Conservation (phyloP, 1,140 invertebrate genomes). For the Conopomorpha cramerella region DNA sequence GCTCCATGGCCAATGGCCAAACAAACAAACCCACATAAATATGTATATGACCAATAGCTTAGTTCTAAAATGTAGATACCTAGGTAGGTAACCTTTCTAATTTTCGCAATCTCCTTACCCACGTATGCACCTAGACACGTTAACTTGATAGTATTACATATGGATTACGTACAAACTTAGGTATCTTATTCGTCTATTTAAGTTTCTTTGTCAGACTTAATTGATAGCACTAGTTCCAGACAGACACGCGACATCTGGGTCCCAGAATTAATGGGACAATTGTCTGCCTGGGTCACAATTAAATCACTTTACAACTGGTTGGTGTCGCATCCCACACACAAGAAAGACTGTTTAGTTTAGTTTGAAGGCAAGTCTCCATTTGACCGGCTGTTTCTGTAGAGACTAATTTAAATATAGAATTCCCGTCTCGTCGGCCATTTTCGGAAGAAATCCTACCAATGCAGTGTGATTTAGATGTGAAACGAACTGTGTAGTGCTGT, state of each 20-base stretch:
- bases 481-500: not conserved
- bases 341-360: constrained; percentile 14
- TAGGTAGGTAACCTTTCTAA: too few species aligned
- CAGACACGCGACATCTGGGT: not conserved
- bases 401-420: constrained; percentile 55
- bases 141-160: too few species aligned
- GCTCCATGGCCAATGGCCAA: too few species aligned
- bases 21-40: too few species aligned
- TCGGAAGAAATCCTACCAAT: constrained; percentile 44
- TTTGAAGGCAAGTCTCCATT: constrained; percentile 25
- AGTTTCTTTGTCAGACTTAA: too few species aligned
- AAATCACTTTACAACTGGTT: constrained; percentile 38
- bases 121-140: too few species aligned
- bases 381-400: constrained; percentile 29
- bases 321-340: constrained; percentile 16
- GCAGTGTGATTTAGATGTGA: constrained; percentile 14
- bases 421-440: constrained; percentile 48
- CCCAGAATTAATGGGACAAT: constrained; percentile 20
- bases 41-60: too few species aligned
- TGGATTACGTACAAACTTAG: too few species aligned
- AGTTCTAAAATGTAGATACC: too few species aligned
- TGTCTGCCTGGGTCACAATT: constrained; percentile 31
- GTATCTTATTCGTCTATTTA: too few species aligned
- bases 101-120: too few species aligned
- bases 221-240: too few species aligned